Evolutionary conservation across 1,140 invertebrate genomes (phyloP).

Genomic region (Saccostrea glomerata): DNA sequence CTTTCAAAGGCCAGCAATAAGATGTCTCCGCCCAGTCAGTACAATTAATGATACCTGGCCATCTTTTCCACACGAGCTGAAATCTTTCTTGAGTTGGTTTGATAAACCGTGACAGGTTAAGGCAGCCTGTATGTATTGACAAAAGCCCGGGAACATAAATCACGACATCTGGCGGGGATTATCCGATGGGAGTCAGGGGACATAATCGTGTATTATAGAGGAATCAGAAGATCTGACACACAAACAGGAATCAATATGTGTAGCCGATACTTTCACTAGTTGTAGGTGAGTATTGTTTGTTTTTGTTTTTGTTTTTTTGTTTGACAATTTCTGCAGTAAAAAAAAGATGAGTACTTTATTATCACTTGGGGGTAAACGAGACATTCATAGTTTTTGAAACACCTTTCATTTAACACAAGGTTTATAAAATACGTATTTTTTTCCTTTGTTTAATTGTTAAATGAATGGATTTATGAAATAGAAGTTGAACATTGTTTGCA

Average conservation of each 20-base stretch:
- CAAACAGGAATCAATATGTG: neutral
- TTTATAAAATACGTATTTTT: too few species aligned
- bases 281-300: too few species aligned
- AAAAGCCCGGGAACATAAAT: slow-evolving; percentile 10
- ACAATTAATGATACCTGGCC: slow-evolving; percentile 5
- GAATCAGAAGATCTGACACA: neutral
- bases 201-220: neutral
- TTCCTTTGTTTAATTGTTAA: too few species aligned
- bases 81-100: neutral
- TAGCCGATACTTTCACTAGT: neutral
- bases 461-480: too few species aligned
- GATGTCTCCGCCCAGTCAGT: neutral
- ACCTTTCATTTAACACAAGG: too few species aligned
- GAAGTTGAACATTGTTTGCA: too few species aligned
- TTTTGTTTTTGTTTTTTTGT: too few species aligned
- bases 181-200: neutral
- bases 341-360: too few species aligned
- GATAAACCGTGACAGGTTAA: neutral
- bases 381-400: too few species aligned
- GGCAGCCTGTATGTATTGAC: neutral
- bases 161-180: slow-evolving; percentile 6
- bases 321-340: too few species aligned
- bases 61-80: neutral
- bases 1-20: neutral
- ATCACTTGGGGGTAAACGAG: too few species aligned